phyloP scores from a whole-genome alignment of 2,113 vertebrate genomes.

The Dolichotis patagonum region DNA sequence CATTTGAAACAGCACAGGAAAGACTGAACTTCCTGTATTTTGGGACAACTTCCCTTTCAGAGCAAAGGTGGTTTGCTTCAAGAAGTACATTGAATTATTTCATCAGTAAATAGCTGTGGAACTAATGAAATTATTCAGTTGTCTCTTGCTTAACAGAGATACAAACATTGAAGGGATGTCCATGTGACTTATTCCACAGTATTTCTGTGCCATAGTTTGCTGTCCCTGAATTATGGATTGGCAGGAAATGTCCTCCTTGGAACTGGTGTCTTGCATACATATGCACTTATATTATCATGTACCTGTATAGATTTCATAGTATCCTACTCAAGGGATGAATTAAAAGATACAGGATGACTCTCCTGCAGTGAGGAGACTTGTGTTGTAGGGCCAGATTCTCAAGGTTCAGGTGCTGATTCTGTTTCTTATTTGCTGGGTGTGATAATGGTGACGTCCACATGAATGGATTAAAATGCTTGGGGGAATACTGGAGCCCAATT shows the following conservation, averaged over 20 bases:
- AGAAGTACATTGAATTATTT: background rate
- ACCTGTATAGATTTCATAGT: accelerated
- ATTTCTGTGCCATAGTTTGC: background rate
- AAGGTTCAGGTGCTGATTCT: too few relatives aligned
- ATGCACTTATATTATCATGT: too few relatives aligned
- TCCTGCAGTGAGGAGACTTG: too few relatives aligned
- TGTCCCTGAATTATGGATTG: background rate
- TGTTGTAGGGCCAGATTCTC: accelerated
- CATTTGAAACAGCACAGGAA: background rate
- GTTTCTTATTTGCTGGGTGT: too few relatives aligned
- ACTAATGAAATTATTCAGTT: background rate
- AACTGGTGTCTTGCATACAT: background rate
- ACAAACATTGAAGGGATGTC: too few relatives aligned
- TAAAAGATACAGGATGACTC: background rate
- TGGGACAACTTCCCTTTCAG: background rate
- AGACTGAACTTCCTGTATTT: accelerated
- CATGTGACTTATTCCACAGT: accelerated
- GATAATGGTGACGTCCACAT: background rate
- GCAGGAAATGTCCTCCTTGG: background rate
- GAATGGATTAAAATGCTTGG: background rate
- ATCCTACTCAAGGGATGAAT: accelerated
- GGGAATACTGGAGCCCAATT: background rate
- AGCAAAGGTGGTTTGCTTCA: background rate
- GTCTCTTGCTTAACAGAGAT: too few relatives aligned
- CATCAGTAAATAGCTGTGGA: too few relatives aligned